Evolutionary conservation across 2,888 invertebrate species (phyloP).

Genomic region (Heliconius ethilla): DNA sequence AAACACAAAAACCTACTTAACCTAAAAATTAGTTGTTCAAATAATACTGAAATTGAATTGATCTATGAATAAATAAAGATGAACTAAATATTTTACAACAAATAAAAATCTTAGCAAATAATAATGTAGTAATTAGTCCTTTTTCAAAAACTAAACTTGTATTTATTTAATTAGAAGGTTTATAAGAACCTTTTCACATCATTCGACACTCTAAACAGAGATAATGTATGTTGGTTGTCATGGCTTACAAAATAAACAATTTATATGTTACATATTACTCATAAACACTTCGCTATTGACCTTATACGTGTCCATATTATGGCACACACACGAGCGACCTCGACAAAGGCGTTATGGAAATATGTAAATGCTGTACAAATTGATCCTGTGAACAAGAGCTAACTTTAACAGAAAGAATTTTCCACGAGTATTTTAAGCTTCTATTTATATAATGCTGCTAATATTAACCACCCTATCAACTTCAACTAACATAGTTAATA

Average conservation of each 20-base stretch:
- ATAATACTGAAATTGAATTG: no score
- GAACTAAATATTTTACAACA: no score
- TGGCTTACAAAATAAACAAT: background rate
- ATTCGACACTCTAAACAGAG: no score
- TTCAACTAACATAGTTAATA: background rate
- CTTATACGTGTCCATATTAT: slow-evolving; percentile 18
- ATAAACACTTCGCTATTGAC: slow-evolving; percentile 7
- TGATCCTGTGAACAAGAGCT: slow-evolving; percentile 31
- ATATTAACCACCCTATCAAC: background rate
- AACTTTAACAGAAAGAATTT: slow-evolving; percentile 13
- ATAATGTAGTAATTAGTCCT: no score
- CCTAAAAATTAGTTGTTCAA: no score
- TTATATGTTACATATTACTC: background rate
- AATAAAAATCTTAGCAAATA: no score
- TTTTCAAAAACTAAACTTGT: no score
- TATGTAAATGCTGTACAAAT: slow-evolving; percentile 41
- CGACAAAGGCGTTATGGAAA: slow-evolving; percentile 31
- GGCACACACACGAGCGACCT: slow-evolving; percentile 9
- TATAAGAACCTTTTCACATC: no score
- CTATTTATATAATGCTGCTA: background rate
- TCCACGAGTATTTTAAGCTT: background rate
- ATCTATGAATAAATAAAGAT: no score
- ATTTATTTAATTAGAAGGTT: no score
- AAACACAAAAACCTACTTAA: background rate
- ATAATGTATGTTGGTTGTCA: no score